Evolutionary conservation across 2,888 invertebrate genomes (phyloP).

Genomic region (Lasiommata megera): DNA sequence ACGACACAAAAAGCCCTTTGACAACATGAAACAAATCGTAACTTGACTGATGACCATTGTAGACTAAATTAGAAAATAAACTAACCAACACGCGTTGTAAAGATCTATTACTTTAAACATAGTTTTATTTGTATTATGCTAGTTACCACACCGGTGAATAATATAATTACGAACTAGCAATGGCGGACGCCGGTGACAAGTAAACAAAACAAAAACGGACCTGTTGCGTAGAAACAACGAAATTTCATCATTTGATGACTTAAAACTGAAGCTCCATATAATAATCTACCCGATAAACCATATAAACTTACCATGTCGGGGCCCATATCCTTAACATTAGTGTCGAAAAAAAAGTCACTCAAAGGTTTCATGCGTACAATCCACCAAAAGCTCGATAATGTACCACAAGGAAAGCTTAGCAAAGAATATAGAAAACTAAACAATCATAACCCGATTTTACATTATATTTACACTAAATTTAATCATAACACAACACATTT

Average conservation of each 20-base stretch:
- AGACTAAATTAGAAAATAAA: slow-evolving; percentile 10
- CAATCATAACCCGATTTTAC: slow-evolving; percentile 49
- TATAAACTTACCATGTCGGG: slow-evolving; percentile 87
- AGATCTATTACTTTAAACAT: slow-evolving; percentile 17
- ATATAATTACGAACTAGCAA: slow-evolving; percentile 68
- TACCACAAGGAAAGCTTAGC: slow-evolving; percentile 61
- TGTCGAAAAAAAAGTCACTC: slow-evolving; percentile 85
- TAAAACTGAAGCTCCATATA: slow-evolving; percentile 53
- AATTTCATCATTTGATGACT: slow-evolving; percentile 64
- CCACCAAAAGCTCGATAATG: slow-evolving; percentile 70
- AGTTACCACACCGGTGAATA: slow-evolving; percentile 67
- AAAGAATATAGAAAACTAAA: slow-evolving; percentile 50
- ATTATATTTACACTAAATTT: slow-evolving; percentile 43
- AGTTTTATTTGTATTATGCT: slow-evolving; percentile 13
- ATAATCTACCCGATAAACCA: slow-evolving; percentile 43
- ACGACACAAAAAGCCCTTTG: slow-evolving; percentile 27
- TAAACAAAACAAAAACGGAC: slow-evolving; percentile 82
- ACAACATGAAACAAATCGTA: slow-evolving; percentile 15
- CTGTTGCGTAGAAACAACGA: slow-evolving; percentile 77
- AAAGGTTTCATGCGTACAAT: slow-evolving; percentile 85
- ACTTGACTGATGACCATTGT: slow-evolving; percentile 8
- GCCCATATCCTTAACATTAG: slow-evolving; percentile 90
- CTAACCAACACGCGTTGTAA: slow-evolving; percentile 12
- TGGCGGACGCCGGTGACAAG: slow-evolving; percentile 83
- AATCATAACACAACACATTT: slow-evolving; percentile 53